These are phyloP conservation scores for Pontoporia blainvillei DNA, from an alignment of 2,113 vertebrate genomes.

Conservation along the genomic window DNA sequence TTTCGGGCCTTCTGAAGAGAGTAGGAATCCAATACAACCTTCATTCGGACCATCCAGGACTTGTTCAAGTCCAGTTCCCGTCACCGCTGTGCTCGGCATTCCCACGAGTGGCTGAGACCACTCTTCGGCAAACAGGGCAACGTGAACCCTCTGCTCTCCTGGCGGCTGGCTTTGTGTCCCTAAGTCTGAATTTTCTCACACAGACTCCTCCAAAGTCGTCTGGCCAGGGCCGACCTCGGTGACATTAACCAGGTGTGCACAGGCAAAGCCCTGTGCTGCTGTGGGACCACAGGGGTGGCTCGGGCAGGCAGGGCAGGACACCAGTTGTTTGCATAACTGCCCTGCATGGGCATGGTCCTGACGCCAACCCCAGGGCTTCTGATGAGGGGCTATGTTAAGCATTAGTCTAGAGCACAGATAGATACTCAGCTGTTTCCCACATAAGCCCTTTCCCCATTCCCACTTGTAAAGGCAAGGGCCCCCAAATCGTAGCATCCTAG, in stretches of 20 bases:
- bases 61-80: background rate
- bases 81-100: background rate
- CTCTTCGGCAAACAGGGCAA: background rate
- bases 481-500: background rate
- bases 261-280: background rate
- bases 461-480: background rate
- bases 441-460: background rate
- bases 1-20: background rate
- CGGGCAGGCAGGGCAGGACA: background rate
- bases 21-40: background rate
- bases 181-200: background rate
- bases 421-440: background rate
- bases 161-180: background rate
- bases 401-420: background rate
- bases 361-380: background rate
- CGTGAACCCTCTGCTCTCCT: background rate
- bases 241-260: background rate
- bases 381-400: background rate
- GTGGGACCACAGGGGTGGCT: background rate
- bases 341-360: background rate
- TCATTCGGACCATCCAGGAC: background rate
- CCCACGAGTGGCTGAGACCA: rapidly evolving
- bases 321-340: background rate
- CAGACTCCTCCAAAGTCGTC: background rate
- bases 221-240: background rate